Evolutionary conservation across 2,888 invertebrate species (phyloP).

Genomic region (Sarcophaga caerulescens): DNA sequence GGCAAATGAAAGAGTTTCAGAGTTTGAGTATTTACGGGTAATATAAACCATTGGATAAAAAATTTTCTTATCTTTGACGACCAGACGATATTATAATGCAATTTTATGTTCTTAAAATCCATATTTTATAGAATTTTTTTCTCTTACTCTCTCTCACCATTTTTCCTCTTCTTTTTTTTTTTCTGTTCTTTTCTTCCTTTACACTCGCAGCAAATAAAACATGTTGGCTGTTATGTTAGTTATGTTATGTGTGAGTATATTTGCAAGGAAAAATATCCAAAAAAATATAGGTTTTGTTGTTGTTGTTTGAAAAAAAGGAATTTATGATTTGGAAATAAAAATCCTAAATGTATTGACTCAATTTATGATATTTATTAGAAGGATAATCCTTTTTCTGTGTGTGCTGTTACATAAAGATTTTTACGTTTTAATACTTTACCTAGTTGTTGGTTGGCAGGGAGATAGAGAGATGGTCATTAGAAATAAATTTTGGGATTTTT

Average conservation of each 20-base stretch:
- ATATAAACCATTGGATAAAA: constrained; percentile 79
- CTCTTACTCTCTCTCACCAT: constrained; percentile 3
- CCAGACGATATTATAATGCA: constrained; percentile 81
- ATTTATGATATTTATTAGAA: constrained; percentile 57
- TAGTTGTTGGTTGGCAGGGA: neutral
- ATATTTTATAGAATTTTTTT: constrained; percentile 64
- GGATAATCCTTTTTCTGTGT: constrained; percentile 50
- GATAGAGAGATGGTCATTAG: neutral
- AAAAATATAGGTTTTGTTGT: no score
- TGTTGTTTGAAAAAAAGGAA: constrained; percentile 24
- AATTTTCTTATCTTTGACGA: constrained; percentile 80
- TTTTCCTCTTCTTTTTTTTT: neutral
- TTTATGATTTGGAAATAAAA: constrained; percentile 64
- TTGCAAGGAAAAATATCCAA: no score
- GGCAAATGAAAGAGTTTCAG: neutral
- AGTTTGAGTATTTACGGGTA: constrained; percentile 67
- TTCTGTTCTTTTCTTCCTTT: neutral
- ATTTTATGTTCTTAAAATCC: constrained; percentile 71
- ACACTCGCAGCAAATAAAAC: neutral
- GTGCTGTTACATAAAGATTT: neutral
- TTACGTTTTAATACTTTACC: neutral
- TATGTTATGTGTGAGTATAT: no score
- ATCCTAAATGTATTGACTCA: constrained; percentile 48
- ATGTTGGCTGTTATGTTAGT: neutral
- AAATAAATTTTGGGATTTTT: neutral